Percentiles rank a stretch among this genome's conserved stretches.
Evolutionary conservation across 2,113 vertebrate genomes (phyloP).

Genomic region (Balaeniceps rex): DNA sequence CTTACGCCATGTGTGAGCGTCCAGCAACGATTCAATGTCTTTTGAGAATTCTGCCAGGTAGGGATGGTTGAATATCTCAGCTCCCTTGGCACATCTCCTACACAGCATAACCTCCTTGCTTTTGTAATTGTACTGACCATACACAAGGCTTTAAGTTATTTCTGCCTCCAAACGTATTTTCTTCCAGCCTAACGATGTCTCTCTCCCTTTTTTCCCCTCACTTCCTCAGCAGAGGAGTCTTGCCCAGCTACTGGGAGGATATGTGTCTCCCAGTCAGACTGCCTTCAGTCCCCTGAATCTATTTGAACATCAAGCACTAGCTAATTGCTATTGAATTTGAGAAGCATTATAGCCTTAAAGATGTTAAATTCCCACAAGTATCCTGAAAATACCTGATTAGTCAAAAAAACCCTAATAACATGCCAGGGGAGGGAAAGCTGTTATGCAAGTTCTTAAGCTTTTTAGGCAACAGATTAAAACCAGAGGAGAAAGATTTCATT

Average conservation of each 20-base stretch:
- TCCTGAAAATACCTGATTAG: background rate
- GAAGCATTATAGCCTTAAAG: background rate
- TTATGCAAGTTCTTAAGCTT: background rate
- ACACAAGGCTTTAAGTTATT: background rate
- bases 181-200: background rate
- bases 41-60: background rate
- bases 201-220: background rate
- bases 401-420: background rate
- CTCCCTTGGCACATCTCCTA: background rate
- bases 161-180: background rate
- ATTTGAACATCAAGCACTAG: background rate
- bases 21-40: background rate
- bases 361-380: background rate
- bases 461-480: background rate
- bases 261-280: background rate
- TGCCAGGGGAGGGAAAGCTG: rapidly evolving
- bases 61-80: background rate
- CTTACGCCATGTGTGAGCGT: background rate
- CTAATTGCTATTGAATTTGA: background rate
- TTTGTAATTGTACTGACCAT: background rate
- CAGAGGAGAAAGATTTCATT: background rate
- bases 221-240: background rate
- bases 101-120: background rate
- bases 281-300: background rate
- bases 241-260: background rate